Evolutionary conservation across 2,797 vertebrate genomes (phyloP).

Genomic region (Scolopax rusticola): DNA sequence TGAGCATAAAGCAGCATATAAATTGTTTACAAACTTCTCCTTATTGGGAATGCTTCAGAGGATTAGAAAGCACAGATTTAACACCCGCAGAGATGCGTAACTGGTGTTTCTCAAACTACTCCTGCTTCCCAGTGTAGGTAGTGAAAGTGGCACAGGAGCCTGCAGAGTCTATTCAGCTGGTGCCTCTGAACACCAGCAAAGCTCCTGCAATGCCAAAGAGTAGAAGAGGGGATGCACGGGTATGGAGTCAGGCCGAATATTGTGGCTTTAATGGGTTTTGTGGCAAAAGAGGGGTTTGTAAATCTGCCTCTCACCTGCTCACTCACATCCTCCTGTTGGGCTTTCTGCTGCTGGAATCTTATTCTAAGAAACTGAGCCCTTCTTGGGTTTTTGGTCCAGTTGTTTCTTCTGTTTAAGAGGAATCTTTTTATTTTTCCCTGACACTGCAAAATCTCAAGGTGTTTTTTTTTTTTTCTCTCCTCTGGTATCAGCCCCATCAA

Average conservation of each 20-base stretch:
- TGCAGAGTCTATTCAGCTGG: neutral
- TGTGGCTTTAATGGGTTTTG: neutral
- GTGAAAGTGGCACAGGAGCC: no score
- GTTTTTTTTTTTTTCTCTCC: neutral
- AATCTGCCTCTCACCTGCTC: neutral
- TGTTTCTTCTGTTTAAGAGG: neutral
- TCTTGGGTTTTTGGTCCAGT: neutral
- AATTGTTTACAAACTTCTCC: neutral
- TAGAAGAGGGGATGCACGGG: accelerated
- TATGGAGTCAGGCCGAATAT: neutral
- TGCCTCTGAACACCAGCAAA: neutral
- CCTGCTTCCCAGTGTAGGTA: accelerated
- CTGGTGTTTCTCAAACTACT: neutral
- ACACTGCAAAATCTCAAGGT: neutral
- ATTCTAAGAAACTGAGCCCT: neutral
- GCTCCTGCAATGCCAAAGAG: neutral
- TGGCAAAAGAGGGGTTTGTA: neutral
- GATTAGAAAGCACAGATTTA: neutral
- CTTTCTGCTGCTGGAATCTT: neutral
- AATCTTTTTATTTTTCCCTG: neutral
- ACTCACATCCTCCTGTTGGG: accelerated
- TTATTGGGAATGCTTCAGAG: neutral
- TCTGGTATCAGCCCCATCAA: neutral
- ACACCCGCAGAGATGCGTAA: no score
- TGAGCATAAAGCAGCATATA: neutral